phyloP scores from a whole-genome alignment of 2,888 invertebrate genomes.

The Athrips mouffetella region DNA sequence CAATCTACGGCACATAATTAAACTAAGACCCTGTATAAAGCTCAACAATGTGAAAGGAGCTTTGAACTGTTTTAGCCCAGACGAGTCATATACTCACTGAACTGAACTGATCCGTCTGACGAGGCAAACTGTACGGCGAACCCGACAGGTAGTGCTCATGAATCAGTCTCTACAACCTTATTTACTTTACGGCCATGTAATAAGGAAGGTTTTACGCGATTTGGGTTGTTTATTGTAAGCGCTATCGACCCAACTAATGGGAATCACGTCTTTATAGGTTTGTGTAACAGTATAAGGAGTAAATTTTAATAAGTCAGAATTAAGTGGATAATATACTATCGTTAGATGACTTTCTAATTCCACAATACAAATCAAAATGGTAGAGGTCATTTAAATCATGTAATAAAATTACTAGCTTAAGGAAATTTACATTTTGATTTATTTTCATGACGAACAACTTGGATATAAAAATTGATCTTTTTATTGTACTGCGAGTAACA shows the following conservation, averaged over 20 bases:
- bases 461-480: no score
- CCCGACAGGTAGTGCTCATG: slow-evolving; percentile 2
- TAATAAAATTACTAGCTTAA: no score
- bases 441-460: no score
- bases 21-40: no score
- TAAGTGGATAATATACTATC: background rate
- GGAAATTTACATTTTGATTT: no score
- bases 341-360: background rate
- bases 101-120: background rate
- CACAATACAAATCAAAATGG: background rate
- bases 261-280: background rate
- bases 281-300: slow-evolving; percentile 1
- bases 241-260: slow-evolving; percentile 2
- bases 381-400: no score
- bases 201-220: slow-evolving; percentile 1
- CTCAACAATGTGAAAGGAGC: background rate
- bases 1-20: no score
- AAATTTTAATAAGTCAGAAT: slow-evolving; percentile 6
- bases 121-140: background rate
- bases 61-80: background rate
- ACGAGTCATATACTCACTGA: background rate
- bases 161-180: background rate
- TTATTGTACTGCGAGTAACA: no score
- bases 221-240: background rate
- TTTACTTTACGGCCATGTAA: slow-evolving; percentile 8